A percentile compares a stretch with the other conserved stretches of the same genome.
Evolutionary conservation across 2,797 vertebrate species (phyloP).

Genomic region (Sphenodon punctatus): DNA sequence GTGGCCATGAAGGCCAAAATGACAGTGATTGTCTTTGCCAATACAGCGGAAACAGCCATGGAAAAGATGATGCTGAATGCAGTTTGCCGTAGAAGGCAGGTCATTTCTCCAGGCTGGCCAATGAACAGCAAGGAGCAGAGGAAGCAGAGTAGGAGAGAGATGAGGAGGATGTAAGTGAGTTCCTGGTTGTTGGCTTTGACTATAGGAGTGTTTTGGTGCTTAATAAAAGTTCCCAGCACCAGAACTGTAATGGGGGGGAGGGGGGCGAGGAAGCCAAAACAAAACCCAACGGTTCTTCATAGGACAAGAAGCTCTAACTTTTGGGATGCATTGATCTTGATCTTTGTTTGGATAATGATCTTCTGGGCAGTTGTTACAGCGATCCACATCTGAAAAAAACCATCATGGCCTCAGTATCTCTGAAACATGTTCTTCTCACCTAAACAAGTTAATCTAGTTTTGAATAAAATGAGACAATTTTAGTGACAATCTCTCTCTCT

Average conservation of each 20-base stretch:
- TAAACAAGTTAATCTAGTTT: too few species aligned
- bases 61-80: constrained; percentile 6
- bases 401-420: too few species aligned
- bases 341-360: not conserved
- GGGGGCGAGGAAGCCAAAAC: not conserved
- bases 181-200: too few species aligned
- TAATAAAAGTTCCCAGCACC: too few species aligned
- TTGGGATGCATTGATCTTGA: not conserved
- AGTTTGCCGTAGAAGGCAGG: not conserved
- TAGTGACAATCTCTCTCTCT: too few species aligned
- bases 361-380: not conserved
- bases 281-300: not conserved
- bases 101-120: not conserved
- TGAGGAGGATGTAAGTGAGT: too few species aligned
- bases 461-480: too few species aligned
- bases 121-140: constrained; percentile 11
- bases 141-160: not conserved
- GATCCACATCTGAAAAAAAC: not conserved
- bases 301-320: not conserved
- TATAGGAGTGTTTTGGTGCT: too few species aligned
- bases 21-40: constrained; percentile 13
- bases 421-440: too few species aligned
- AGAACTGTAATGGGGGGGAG: not conserved
- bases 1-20: constrained; percentile 17
- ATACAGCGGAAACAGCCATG: not conserved